These are phyloP conservation scores for Ganaspis brasiliensis DNA, from an alignment of 2,888 invertebrate species.

Conservation along the genomic window DNA sequence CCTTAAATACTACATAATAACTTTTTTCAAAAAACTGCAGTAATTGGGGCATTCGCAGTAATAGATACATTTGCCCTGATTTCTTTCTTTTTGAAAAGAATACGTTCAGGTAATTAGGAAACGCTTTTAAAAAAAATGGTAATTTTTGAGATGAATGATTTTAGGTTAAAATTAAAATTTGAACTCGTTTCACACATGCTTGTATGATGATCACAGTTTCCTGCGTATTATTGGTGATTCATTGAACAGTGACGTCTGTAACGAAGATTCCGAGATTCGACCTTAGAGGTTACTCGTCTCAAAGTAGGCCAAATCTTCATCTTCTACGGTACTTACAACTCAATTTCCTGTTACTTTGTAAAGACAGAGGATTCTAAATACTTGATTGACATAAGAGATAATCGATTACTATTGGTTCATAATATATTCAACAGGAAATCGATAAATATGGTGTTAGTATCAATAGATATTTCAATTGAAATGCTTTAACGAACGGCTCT, in stretches of 20 bases:
- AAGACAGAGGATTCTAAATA: conserved; percentile 36
- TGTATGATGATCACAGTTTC: not conserved
- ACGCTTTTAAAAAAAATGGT: not conserved
- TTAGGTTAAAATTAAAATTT: not conserved
- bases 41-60: too few species aligned
- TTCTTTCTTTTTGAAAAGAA: too few species aligned
- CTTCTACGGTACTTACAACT: conserved; percentile 60
- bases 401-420: conserved; percentile 14
- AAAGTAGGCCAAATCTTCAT: conserved; percentile 56
- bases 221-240: not conserved
- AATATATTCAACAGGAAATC: conserved; percentile 1
- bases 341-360: conserved; percentile 39
- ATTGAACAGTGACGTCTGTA: conserved; percentile 1
- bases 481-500: too few species aligned
- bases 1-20: too few species aligned
- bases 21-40: too few species aligned
- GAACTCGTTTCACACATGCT: not conserved
- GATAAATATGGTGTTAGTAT: not conserved
- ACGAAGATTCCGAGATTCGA: conserved; percentile 40
- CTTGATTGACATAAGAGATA: conserved; percentile 34
- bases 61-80: too few species aligned
- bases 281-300: conserved; percentile 42
- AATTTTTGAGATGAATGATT: not conserved
- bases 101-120: too few species aligned
- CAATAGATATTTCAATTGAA: conserved; percentile 3